Percentiles rank a stretch among this genome's conserved stretches.
These are phyloP conservation scores for Aegithalos caudatus DNA, from an alignment of 2,113 vertebrate genomes.

Conservation along the genomic window DNA sequence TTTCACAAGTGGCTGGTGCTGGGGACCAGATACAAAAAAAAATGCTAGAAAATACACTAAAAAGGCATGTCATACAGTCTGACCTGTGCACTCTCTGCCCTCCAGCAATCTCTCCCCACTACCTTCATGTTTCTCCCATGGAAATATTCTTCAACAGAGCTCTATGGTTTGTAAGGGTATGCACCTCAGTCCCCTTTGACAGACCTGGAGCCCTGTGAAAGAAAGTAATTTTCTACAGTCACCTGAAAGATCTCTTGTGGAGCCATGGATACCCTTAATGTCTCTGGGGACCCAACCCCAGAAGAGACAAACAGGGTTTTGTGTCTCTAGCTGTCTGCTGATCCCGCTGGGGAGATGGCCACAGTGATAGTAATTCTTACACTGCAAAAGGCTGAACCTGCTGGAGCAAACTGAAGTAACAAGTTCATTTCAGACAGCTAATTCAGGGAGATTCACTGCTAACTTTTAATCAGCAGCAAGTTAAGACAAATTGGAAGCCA, in stretches of 20 bases:
- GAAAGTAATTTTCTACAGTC: background rate
- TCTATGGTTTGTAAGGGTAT: background rate
- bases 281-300: background rate
- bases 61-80: background rate
- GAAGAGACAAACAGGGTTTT: background rate
- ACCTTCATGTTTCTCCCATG: background rate
- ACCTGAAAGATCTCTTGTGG: background rate
- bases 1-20: background rate
- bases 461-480: constrained; percentile 48
- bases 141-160: background rate
- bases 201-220: background rate
- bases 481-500: constrained; percentile 43
- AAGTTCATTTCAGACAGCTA: background rate
- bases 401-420: background rate
- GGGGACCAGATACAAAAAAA: background rate
- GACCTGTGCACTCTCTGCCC: background rate
- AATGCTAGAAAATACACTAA: background rate
- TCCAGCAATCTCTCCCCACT: background rate
- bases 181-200: background rate
- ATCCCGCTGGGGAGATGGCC: background rate
- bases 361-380: background rate
- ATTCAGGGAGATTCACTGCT: background rate
- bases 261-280: background rate
- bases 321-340: background rate
- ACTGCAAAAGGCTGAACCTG: background rate